These are phyloP conservation scores for Sebastes alutus DNA, from an alignment of 2,797 vertebrate genomes.

Conservation along the genomic window DNA sequence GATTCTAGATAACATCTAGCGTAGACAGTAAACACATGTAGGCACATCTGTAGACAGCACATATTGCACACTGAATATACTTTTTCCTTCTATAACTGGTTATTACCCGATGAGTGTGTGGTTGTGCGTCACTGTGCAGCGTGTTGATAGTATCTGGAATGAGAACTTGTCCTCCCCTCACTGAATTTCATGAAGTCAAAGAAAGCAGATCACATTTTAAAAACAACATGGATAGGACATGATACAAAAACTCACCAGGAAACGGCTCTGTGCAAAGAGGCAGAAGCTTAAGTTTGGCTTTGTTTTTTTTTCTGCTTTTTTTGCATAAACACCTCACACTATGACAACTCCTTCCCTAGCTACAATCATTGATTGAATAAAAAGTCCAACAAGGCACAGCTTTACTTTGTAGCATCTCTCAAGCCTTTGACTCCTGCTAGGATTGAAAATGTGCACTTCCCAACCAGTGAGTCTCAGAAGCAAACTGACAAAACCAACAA, in stretches of 20 bases:
- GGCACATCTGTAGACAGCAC: slow-evolving; percentile 78
- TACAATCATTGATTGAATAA: slow-evolving; percentile 49
- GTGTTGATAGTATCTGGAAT: neutral
- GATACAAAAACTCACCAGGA: slow-evolving; percentile 8
- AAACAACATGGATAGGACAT: neutral
- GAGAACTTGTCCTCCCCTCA: neutral
- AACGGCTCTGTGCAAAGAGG: slow-evolving; percentile 44
- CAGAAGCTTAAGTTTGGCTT: slow-evolving; percentile 51
- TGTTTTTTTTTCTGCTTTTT: slow-evolving; percentile 2
- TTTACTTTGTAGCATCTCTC: slow-evolving; percentile 41
- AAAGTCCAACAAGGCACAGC: slow-evolving; percentile 67
- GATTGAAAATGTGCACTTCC: slow-evolving; percentile 59
- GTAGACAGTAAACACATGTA: slow-evolving; percentile 52
- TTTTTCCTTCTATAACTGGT: slow-evolving; percentile 18
- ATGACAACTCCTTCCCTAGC: slow-evolving; percentile 19
- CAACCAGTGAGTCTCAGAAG: slow-evolving; percentile 45
- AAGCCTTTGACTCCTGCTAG: slow-evolving; percentile 47
- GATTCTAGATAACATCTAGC: slow-evolving; percentile 54
- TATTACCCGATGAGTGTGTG: slow-evolving; percentile 15
- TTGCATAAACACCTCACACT: slow-evolving; percentile 64
- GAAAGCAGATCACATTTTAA: slow-evolving; percentile 1
- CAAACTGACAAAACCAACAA: slow-evolving; percentile 28
- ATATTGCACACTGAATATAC: slow-evolving; percentile 73
- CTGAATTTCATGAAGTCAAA: neutral
- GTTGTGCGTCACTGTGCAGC: neutral